Evolutionary conservation across 2,888 invertebrate genomes (phyloP).

Genomic region (Caenorhabditis sulstoni): DNA sequence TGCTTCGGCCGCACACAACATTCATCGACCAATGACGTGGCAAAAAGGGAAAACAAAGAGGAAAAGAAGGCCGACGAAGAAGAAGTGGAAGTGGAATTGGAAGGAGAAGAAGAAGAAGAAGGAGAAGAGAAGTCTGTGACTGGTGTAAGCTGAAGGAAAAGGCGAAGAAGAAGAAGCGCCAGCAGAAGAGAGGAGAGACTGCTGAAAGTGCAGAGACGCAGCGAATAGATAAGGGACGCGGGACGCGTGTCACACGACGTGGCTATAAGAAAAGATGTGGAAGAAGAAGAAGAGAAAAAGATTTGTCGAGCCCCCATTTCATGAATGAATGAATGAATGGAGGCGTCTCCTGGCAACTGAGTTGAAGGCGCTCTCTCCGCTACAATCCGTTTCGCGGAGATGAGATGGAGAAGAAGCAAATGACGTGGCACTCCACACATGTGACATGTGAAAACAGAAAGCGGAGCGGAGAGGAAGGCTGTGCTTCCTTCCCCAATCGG

Average conservation of each 20-base stretch:
- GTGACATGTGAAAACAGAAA: constrained; percentile 4
- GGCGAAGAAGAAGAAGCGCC: constrained; percentile 34
- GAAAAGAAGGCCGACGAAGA: constrained; percentile 8
- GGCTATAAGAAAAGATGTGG: constrained; percentile 33
- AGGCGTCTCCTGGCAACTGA: constrained; percentile 12
- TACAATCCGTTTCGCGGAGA: not conserved
- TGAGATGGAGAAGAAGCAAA: constrained; percentile 10
- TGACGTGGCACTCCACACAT: constrained; percentile 25
- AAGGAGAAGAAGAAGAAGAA: constrained; percentile 36
- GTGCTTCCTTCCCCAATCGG: constrained; percentile 3
- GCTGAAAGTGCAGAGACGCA: constrained; percentile 19
- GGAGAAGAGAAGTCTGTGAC: constrained; percentile 36
- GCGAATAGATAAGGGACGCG: constrained; percentile 48
- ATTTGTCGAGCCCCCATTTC: not conserved
- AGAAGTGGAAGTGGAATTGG: constrained; percentile 34
- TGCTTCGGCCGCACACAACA: no score
- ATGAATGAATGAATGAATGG: no score
- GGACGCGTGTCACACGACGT: constrained; percentile 56
- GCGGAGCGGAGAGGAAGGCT: not conserved
- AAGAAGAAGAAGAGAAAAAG: constrained; percentile 12
- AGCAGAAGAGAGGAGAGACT: constrained; percentile 8
- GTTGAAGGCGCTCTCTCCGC: not conserved
- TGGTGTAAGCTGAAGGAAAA: constrained; percentile 49
- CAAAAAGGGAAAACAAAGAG: constrained; percentile 7
- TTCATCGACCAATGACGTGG: constrained; percentile 26